phyloP scores from a whole-genome alignment of 2,797 vertebrate genomes.

The Gymnodraco acuticeps region DNA sequence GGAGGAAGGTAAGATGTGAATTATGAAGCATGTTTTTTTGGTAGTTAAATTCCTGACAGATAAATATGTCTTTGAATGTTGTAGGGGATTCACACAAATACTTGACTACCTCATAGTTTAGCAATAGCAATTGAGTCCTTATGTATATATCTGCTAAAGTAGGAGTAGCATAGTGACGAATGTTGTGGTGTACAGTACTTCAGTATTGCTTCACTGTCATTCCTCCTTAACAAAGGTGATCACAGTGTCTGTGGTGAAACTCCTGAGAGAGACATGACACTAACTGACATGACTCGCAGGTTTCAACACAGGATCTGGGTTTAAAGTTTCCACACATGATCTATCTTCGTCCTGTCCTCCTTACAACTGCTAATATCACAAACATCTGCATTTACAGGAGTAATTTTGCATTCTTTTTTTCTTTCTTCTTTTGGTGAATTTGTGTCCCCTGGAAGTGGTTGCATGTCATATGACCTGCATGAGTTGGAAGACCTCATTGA shows the following conservation, averaged over 20 bases:
- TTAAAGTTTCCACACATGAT: neutral
- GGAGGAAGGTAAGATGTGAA: neutral
- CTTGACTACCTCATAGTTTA: neutral
- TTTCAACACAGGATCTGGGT: conserved; percentile 25
- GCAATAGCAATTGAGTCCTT: neutral
- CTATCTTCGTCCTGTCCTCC: neutral
- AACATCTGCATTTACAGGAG: conserved; percentile 5
- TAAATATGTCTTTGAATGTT: neutral
- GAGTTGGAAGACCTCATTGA: conserved; percentile 62
- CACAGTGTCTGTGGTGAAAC: conserved; percentile 47
- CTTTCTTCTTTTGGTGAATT: conserved; percentile 20
- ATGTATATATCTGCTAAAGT: conserved; percentile 1
- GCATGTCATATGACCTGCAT: conserved; percentile 64
- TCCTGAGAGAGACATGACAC: conserved; percentile 6
- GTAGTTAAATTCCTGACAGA: neutral
- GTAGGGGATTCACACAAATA: neutral
- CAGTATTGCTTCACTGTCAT: conserved; percentile 11
- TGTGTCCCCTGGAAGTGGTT: conserved; percentile 69
- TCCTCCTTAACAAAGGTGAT: conserved; percentile 26
- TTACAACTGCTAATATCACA: conserved; percentile 2
- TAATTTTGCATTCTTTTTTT: conserved; percentile 12
- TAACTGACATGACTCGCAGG: conserved; percentile 3
- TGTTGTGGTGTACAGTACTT: neutral
- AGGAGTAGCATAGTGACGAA: neutral
- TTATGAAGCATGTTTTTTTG: neutral